Base-by-base conservation (phyloP, 2,888 invertebrate species). In the Cryptocephalus moraei region DNA sequence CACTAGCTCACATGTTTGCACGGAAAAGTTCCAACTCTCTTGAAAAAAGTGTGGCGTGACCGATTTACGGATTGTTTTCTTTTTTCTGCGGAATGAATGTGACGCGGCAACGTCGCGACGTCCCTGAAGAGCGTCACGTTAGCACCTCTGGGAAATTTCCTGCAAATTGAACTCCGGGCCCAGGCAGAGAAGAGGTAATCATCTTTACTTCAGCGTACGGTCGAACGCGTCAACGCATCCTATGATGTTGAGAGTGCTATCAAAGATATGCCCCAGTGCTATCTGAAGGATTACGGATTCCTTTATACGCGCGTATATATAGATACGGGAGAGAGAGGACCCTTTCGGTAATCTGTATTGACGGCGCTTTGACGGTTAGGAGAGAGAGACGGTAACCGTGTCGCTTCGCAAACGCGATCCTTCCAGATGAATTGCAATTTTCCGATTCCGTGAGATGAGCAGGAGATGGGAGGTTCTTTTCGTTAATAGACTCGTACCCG, bases 101-200 rank as follows among this genome's bases (percentile, higher is more conserved):
- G 36, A 11, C 3, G 36, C 6, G 36, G 36, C 12, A 36, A 11
- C 11, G 3, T n/a, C 12, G 36, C 36, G n/a, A 2, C 11, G 11
- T 36, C 22, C 32, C 48, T 50, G 42, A 44, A 44, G 38, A 52
- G 43, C 51, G 49, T 53, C 55, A 52, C 56, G 55, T 58, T 58
- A 53, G 59, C 62, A 62, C 62, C 62, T 62, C 59, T 62, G 62
- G 62, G 62, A 62, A 62, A 62, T 62, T 62, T 54, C 55, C 57
- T 58, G 49, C 52, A 56, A 62, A 60, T 62, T 60, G 60, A 58
- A 59, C 49, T 40, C 11, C 12, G 13, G 11, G 40, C 14, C 13
- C 10, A 40, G 22, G 40, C 12, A 10, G 40, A 46, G 50, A 47
- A 48, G 50, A 61, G 59, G 60, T 58, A 61, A 60, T 60, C 61